Evolutionary conservation across 2,797 vertebrate genomes (phyloP).

Genomic region (Smutsia gigantea): DNA sequence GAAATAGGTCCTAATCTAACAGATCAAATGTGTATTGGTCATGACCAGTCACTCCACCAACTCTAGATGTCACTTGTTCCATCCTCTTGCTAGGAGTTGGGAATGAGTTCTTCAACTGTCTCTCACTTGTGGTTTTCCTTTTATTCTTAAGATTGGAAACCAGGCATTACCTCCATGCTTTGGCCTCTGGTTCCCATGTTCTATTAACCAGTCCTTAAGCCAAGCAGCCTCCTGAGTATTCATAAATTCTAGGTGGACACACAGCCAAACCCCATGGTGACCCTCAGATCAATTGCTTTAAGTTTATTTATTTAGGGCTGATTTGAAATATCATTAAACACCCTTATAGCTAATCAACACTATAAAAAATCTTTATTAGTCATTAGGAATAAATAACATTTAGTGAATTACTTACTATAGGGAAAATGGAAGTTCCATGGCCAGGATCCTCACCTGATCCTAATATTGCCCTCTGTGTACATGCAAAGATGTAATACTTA

Average conservation of each 20-base stretch:
- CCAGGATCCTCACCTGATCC: no score
- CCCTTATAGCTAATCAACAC: not conserved
- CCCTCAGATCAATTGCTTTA: not conserved
- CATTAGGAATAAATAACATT: conserved; percentile 41
- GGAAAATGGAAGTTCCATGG: no score
- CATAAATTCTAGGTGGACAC: not conserved
- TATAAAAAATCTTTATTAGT: not conserved
- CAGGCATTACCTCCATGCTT: not conserved
- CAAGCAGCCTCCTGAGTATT: not conserved
- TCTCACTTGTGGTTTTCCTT: not conserved
- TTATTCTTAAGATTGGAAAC: conserved; percentile 38
- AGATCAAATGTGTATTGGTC: not conserved
- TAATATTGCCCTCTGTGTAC: no score
- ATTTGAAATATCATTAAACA: conserved; percentile 38
- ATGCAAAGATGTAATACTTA: no score
- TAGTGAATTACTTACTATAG: not conserved
- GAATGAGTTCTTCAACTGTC: not conserved
- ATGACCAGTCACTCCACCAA: not conserved
- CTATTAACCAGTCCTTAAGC: not conserved
- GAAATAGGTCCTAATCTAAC: not conserved
- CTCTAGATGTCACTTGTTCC: not conserved
- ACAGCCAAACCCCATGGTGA: not conserved
- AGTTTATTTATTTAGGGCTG: conserved; percentile 14
- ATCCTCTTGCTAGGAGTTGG: not conserved
- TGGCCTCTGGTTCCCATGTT: not conserved